Percentiles rank a stretch among this genome's conserved stretches.
phyloP scores from a whole-genome alignment of 2,888 invertebrate species.

The Cosmia trapezina region DNA sequence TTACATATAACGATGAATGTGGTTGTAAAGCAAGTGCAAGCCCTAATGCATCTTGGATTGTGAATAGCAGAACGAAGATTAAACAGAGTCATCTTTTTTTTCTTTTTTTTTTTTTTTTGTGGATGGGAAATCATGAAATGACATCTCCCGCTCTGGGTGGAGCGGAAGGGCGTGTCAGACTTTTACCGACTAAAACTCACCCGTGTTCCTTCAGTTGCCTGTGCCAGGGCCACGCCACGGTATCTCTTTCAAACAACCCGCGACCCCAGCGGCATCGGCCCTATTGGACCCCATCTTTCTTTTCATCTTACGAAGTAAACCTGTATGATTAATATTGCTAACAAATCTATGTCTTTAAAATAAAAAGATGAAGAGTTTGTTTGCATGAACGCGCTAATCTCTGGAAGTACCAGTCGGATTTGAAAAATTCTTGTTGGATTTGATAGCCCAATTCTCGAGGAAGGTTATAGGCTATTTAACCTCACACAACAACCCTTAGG shows the following conservation, averaged over 20 bases:
- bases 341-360: slow-evolving; percentile 14
- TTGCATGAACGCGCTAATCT: background rate
- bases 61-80: slow-evolving; percentile 1
- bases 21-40: slow-evolving; percentile 21
- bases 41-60: background rate
- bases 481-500: background rate
- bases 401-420: background rate
- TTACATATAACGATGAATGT: slow-evolving; percentile 36
- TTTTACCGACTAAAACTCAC: too few relatives aligned
- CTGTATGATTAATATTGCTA: slow-evolving; percentile 18
- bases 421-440: background rate
- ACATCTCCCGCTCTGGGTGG: too few relatives aligned
- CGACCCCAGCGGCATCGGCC: too few relatives aligned
- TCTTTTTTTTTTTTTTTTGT: too few relatives aligned
- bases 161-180: too few relatives aligned
- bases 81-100: slow-evolving; percentile 14
- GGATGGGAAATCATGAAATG: too few relatives aligned
- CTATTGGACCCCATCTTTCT: too few relatives aligned
- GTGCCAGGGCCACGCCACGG: too few relatives aligned
- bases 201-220: too few relatives aligned
- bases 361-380: background rate
- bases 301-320: slow-evolving; percentile 9
- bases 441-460: background rate
- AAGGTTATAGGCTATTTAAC: background rate
- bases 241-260: too few relatives aligned